A percentile compares a stretch with the other conserved stretches of the same genome.
phyloP scores from a whole-genome alignment of 1,140 invertebrate species.

The Leguminivora glycinivorella region DNA sequence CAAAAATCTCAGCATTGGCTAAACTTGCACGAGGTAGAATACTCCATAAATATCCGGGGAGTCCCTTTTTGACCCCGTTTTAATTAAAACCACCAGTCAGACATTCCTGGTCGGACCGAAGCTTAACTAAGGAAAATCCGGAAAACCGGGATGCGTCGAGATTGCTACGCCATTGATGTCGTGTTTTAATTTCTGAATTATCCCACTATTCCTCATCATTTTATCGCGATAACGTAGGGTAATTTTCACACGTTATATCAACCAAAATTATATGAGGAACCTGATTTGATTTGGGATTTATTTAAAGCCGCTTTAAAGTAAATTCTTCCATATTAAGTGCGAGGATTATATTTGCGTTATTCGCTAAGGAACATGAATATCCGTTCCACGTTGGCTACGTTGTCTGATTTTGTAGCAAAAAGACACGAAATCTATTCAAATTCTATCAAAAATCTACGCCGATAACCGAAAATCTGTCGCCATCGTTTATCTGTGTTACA shows the following conservation, averaged over 20 bases:
- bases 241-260: conserved; percentile 6
- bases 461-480: no score
- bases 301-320: neutral
- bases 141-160: neutral
- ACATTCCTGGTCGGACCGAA: neutral
- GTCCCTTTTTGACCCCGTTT: neutral
- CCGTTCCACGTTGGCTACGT: no score
- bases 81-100: neutral
- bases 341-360: no score
- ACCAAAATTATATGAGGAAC: neutral
- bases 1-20: no score
- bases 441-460: no score
- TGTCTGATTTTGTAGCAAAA: no score
- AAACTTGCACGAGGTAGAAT: no score
- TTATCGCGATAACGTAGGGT: conserved; percentile 6
- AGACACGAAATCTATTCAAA: no score
- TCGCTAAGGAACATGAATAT: no score
- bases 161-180: neutral
- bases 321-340: no score
- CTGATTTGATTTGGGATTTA: conserved; percentile 18
- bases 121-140: neutral
- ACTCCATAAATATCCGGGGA: neutral
- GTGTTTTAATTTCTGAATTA: neutral
- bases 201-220: conserved; percentile 15
- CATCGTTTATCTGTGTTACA: no score